phyloP scores from a whole-genome alignment of 2,888 invertebrate genomes.

The Belgica antarctica region DNA sequence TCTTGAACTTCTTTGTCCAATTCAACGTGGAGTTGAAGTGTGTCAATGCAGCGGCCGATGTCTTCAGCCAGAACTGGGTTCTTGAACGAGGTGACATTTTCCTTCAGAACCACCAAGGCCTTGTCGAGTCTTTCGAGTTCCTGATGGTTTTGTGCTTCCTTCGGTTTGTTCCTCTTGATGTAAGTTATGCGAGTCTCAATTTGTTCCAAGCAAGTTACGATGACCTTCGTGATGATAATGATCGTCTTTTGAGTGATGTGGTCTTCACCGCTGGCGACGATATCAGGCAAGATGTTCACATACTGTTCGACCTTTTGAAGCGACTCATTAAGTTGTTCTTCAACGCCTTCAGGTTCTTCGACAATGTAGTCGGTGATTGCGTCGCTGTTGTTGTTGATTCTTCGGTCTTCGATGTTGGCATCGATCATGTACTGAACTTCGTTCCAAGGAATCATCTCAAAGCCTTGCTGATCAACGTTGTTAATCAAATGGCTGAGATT shows the following conservation, averaged over 20 bases:
- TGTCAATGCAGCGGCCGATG: slow-evolving; percentile 26
- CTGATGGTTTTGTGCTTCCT: not conserved
- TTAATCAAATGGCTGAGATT: slow-evolving; percentile 31
- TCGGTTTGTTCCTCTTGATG: slow-evolving; percentile 5
- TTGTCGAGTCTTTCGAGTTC: slow-evolving; percentile 17
- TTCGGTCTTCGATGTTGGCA: slow-evolving; percentile 31
- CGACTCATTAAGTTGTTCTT: slow-evolving; percentile 28
- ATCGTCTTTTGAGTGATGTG: slow-evolving; percentile 32
- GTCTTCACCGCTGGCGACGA: slow-evolving; percentile 30
- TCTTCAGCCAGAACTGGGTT: not conserved
- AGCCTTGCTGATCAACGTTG: slow-evolving; percentile 14
- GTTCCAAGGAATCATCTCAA: slow-evolving; percentile 31
- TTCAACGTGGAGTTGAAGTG: slow-evolving; percentile 31
- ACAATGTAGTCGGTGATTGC: slow-evolving; percentile 5
- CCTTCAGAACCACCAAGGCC: not conserved
- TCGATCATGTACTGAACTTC: slow-evolving; percentile 41
- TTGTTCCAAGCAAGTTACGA: slow-evolving; percentile 37
- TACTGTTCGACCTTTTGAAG: slow-evolving; percentile 39
- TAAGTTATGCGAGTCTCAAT: slow-evolving; percentile 28
- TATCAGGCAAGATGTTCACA: slow-evolving; percentile 29
- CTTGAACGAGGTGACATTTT: slow-evolving; percentile 23
- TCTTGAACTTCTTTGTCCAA: slow-evolving; percentile 31
- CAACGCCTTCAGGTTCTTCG: slow-evolving; percentile 30
- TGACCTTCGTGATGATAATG: slow-evolving; percentile 34
- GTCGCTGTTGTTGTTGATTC: slow-evolving; percentile 35